These are phyloP conservation scores for Epinephelus malabaricus DNA, from an alignment of 2,797 vertebrate genomes.

Conservation along the genomic window DNA sequence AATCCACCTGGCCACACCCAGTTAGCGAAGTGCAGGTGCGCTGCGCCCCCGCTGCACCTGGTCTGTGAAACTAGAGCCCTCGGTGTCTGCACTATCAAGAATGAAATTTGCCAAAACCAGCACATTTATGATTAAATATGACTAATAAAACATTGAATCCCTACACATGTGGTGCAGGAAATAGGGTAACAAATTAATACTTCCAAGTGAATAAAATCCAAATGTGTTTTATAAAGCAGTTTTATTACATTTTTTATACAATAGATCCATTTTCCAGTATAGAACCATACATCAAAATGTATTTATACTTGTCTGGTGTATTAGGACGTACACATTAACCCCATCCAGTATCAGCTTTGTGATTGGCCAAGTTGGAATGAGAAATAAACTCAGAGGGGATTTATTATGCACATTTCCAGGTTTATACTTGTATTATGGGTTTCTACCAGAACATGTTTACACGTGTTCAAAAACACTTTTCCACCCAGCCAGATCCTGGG, in stretches of 20 bases:
- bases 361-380: not conserved
- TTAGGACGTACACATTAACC: not conserved
- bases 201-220: not conserved
- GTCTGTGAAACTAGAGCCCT: no score
- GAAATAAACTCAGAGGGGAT: no score
- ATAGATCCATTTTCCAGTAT: not conserved
- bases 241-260: not conserved
- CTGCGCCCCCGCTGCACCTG: no score
- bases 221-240: not conserved
- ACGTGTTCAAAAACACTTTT: no score
- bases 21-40: no score
- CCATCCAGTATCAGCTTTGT: no score
- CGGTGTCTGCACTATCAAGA: not conserved
- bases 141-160: not conserved
- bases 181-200: not conserved
- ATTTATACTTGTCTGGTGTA: not conserved
- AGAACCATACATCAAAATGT: not conserved
- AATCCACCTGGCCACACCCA: no score
- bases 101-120: not conserved
- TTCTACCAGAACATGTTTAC: no score
- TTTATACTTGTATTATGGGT: no score
- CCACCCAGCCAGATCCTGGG: no score
- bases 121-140: constrained; percentile 1
- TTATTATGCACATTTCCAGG: no score
- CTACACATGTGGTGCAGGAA: not conserved